These are phyloP conservation scores for Catostomus latipinnis DNA, from an alignment of 2,797 vertebrate species.

Conservation along the genomic window DNA sequence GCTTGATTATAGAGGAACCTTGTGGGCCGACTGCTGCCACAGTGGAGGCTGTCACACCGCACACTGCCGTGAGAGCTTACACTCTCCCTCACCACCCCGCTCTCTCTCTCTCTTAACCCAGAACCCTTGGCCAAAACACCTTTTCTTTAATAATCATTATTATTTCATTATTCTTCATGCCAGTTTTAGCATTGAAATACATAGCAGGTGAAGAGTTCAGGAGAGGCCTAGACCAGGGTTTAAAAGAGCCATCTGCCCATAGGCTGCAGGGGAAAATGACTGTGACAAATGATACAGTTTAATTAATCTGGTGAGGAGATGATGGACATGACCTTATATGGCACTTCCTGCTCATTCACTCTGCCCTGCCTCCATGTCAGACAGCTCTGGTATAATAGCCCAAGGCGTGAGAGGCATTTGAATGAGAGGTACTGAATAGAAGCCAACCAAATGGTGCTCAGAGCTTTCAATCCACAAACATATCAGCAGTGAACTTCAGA, in stretches of 20 bases:
- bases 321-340: constrained; percentile 45
- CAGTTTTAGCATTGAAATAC: constrained; percentile 24
- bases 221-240: constrained; percentile 37
- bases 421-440: neutral
- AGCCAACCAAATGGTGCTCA: neutral
- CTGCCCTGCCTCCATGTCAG: neutral
- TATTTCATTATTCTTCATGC: constrained; percentile 17
- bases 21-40: constrained; percentile 4
- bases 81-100: neutral
- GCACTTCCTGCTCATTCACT: constrained; percentile 17
- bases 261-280: constrained; percentile 24
- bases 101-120: neutral
- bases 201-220: constrained; percentile 32
- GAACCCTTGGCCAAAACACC: constrained; percentile 25
- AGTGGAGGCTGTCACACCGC: neutral
- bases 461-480: neutral
- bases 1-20: neutral
- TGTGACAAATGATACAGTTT: constrained; percentile 39
- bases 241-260: constrained; percentile 42
- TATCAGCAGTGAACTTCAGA: neutral
- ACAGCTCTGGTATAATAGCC: neutral
- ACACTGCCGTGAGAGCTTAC: neutral
- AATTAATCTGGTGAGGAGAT: constrained; percentile 47
- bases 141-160: too few species aligned
- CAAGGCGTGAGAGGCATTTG: neutral